Conservation (phyloP, 1,140 invertebrate genomes). For the Rhagoletis pomonella region DNA sequence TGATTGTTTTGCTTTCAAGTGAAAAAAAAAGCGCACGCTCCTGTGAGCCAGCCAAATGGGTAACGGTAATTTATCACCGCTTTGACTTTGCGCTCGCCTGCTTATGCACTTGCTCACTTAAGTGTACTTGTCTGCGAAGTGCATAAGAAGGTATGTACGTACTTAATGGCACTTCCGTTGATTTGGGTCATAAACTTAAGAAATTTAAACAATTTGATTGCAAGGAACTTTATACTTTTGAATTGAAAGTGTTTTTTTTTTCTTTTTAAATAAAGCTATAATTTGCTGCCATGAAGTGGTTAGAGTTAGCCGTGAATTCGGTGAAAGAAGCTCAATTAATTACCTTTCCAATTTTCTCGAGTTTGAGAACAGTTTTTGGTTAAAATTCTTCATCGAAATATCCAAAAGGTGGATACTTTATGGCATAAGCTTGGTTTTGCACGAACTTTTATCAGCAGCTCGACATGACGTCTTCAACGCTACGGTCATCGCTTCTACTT, state of each 20-base stretch:
- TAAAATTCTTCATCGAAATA: too few relatives aligned
- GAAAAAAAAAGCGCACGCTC: not conserved
- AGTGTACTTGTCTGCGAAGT: constrained; percentile 2
- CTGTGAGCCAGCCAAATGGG: not conserved
- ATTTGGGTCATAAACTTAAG: constrained; percentile 43
- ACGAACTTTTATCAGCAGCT: too few relatives aligned
- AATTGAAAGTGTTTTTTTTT: not conserved
- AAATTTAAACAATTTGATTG: constrained; percentile 50
- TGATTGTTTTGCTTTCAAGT: constrained; percentile 19
- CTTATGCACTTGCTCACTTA: constrained; percentile 36
- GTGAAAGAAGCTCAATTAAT: constrained; percentile 1
- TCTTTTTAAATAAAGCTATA: too few relatives aligned
- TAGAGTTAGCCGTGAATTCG: not conserved
- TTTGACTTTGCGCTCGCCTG: constrained; percentile 17
- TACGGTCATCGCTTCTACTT: too few relatives aligned
- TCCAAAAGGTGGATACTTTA: too few relatives aligned
- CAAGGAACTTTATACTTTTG: not conserved
- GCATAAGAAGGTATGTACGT: not conserved
- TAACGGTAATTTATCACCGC: constrained; percentile 50
- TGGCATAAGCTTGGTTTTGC: too few relatives aligned
- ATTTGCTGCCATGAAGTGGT: not conserved
- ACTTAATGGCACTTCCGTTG: constrained; percentile 44
- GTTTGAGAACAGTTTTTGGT: too few relatives aligned
- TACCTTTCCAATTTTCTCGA: not conserved
- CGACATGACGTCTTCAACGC: too few relatives aligned